A percentile compares a stretch with the other conserved stretches of the same genome.
Evolutionary conservation across 1,140 invertebrate species (phyloP).

Genomic region (Rhagoletis zephyria): DNA sequence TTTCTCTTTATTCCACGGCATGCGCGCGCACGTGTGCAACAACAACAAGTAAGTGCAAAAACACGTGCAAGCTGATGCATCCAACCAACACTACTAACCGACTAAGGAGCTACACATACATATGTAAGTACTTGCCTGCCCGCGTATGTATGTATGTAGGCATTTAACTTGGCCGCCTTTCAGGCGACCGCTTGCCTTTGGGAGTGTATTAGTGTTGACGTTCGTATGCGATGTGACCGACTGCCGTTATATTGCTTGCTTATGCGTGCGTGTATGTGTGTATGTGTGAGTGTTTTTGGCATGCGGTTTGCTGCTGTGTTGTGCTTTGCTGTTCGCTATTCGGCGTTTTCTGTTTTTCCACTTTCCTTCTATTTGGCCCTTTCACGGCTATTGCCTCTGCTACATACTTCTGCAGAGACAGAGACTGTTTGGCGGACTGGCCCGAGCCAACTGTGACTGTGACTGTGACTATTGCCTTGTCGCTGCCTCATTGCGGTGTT

Average conservation of each 20-base stretch:
- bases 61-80: slow-evolving; percentile 19
- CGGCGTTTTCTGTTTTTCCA: neutral
- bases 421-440: slow-evolving; percentile 37
- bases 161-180: neutral
- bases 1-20: neutral
- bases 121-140: too few species aligned
- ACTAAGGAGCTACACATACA: neutral
- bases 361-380: neutral
- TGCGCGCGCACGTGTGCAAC: slow-evolving; percentile 2
- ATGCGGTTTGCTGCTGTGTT: slow-evolving; percentile 45
- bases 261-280: neutral
- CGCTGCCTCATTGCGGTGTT: slow-evolving; percentile 72
- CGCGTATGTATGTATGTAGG: too few species aligned
- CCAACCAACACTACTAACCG: slow-evolving; percentile 17
- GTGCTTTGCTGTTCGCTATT: slow-evolving; percentile 27
- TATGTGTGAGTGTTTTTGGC: neutral
- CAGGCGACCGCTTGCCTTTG: neutral
- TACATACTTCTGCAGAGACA: neutral
- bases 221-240: slow-evolving; percentile 10
- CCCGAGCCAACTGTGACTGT: slow-evolving; percentile 35
- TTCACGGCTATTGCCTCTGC: slow-evolving; percentile 47
- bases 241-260: neutral
- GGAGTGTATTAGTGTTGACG: neutral
- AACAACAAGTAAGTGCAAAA: neutral
- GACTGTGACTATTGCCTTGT: neutral